Conservation (phyloP, 2,888 invertebrate species). For the Neria commutata region DNA sequence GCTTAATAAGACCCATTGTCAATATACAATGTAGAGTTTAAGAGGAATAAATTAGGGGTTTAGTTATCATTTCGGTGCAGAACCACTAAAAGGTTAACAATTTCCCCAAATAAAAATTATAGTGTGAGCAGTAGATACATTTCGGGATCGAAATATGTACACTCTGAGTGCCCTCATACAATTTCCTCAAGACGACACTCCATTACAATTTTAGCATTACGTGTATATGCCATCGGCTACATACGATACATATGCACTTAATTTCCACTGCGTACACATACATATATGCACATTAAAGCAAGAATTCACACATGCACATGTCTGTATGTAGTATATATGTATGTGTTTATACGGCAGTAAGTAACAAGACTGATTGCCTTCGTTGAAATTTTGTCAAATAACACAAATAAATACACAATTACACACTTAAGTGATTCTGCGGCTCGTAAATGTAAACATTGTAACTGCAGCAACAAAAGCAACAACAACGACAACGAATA, state of each 20-base stretch:
- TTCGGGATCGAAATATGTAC: too few species aligned
- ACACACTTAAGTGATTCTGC: conserved; percentile 57
- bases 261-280: conserved; percentile 20
- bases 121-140: too few species aligned
- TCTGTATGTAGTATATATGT: neutral
- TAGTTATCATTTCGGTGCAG: too few species aligned
- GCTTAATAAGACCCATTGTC: too few species aligned
- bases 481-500: neutral
- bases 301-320: neutral
- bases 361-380: conserved; percentile 57
- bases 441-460: conserved; percentile 12
- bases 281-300: neutral
- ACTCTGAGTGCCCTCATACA: too few species aligned
- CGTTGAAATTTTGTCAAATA: conserved; percentile 59
- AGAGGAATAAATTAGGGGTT: too few species aligned
- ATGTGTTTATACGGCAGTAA: conserved; percentile 22
- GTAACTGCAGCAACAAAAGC: conserved; percentile 4
- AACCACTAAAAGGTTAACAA: too few species aligned
- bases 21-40: too few species aligned
- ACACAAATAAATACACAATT: conserved; percentile 61
- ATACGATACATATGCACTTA: conserved; percentile 35
- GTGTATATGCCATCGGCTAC: too few species aligned
- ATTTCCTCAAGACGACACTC: too few species aligned
- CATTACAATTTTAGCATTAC: too few species aligned
- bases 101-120: too few species aligned